A percentile compares a stretch with the other conserved stretches of the same genome.
Conservation (phyloP, 1,140 invertebrate species). For the Zelostemma sp. region DNA sequence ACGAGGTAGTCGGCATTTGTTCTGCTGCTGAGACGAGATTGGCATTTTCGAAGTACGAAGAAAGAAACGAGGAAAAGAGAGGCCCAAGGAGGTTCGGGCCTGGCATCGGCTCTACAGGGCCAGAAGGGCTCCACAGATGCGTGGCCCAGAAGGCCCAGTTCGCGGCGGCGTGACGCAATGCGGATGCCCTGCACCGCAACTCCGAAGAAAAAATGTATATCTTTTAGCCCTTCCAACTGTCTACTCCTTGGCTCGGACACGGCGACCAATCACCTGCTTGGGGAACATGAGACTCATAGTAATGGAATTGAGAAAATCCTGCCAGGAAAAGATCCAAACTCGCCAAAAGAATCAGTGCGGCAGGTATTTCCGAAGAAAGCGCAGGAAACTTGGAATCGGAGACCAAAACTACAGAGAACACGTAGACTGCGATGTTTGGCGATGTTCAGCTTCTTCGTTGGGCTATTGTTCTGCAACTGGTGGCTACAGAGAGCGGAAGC, state of each 20-base stretch:
- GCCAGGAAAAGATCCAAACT: constrained; percentile 1
- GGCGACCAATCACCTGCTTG: constrained; percentile 11
- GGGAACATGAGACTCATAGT: not conserved
- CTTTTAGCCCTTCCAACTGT: constrained; percentile 29
- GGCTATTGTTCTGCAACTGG: constrained; percentile 65
- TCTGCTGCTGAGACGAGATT: not conserved
- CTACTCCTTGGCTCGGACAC: constrained; percentile 5
- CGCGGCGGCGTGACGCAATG: constrained; percentile 70
- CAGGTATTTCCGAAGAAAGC: not conserved
- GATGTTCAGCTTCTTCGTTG: constrained; percentile 64
- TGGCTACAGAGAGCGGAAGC: constrained; percentile 47
- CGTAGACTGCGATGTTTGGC: constrained; percentile 28
- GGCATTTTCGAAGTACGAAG: not conserved
- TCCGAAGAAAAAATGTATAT: constrained; percentile 50
- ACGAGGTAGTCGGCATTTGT: no score
- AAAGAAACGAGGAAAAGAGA: constrained; percentile 4
- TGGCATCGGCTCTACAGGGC: constrained; percentile 39
- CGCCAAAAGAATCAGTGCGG: not conserved
- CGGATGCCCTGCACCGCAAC: constrained; percentile 63
- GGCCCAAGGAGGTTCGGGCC: not conserved
- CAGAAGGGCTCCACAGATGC: constrained; percentile 64
- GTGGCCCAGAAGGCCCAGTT: constrained; percentile 61
- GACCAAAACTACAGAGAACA: no score
- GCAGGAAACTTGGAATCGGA: constrained; percentile 7
- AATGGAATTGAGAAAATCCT: constrained; percentile 32